Evolutionary conservation across 2,113 vertebrate species (phyloP), one percentile per base, ranked within the genome.

Genomic region (Hypomesus transpacificus): DNA sequence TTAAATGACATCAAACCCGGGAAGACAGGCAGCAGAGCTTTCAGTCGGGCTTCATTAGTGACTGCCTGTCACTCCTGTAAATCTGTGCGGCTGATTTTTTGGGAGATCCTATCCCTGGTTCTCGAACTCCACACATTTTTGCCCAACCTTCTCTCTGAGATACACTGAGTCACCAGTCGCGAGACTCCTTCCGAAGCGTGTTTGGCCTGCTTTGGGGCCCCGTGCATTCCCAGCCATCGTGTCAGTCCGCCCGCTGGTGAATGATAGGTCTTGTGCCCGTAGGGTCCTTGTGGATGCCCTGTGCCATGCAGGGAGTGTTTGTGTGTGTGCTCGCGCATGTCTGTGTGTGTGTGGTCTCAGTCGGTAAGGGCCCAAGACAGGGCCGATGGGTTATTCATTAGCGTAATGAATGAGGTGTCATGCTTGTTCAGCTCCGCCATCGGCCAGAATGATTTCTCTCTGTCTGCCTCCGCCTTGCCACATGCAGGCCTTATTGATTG

Each of bases 401-500:
- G 73, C 69, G 79, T 85, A 90, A 89, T 88, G 81, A 91, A 90
- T 83, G 86, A 78, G 80, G 82, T 87, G 88, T 81, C 87, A 88
- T 79, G 82, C 86, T 81, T 78, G 70, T 84, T 88, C 87, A 86
- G 80, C 78, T 82, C 62, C 7, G 80, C 86, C 82, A 77, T 76
- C 81, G 75, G 83, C 75, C 80, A 78, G 72, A 87, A 76, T 87
- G 86, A 89, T 88, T 89, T 89, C 85, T 87, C 80, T 82, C 80
- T 66, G 82, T 85, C 85, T 85, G 78, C 80, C 81, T 80, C 84
- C 73, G 66, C 77, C 75, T 62, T 26, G 77, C 86, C 71, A 81
- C 85, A 87, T 76, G 75, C 80, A 77, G 81, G 77, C 68, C 63
- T 81, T 86, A 91, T 90, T 84, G 89, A 91, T 90, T 87, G 87